These are phyloP conservation scores for Ceraclea dissimilis DNA, from an alignment of 2,888 invertebrate species.

Conservation along the genomic window DNA sequence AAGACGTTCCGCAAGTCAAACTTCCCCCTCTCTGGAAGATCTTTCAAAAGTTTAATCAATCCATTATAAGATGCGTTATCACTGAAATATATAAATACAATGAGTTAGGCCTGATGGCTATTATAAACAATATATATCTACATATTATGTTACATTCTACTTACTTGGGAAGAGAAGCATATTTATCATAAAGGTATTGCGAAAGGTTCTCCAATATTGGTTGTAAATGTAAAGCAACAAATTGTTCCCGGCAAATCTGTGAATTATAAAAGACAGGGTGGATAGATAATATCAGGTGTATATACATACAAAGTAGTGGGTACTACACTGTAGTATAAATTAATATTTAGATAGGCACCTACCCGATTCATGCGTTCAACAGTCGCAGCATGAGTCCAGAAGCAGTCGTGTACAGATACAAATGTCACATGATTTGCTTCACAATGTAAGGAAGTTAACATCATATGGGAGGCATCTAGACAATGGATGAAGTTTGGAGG, in stretches of 20 bases:
- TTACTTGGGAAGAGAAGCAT: slow-evolving; percentile 38
- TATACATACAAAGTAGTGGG: no score
- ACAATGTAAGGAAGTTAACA: slow-evolving; percentile 91
- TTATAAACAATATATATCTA: no score
- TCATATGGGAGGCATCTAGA: slow-evolving; percentile 98
- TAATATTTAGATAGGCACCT: no score
- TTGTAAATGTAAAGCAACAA: slow-evolving; percentile 89
- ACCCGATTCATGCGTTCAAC: slow-evolving; percentile 87
- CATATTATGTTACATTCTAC: no score
- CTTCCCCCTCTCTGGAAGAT: slow-evolving; percentile 66
- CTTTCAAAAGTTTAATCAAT: slow-evolving; percentile 52
- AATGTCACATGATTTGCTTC: slow-evolving; percentile 78
- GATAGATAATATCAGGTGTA: no score
- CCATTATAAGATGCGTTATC: slow-evolving; percentile 50
- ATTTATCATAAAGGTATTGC: slow-evolving; percentile 37
- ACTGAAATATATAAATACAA: slow-evolving; percentile 34
- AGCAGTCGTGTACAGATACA: slow-evolving; percentile 98
- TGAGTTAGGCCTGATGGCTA: not conserved
- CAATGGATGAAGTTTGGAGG: slow-evolving; percentile 99
- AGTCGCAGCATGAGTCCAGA: slow-evolving; percentile 93
- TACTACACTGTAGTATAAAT: no score
- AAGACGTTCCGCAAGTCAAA: slow-evolving; percentile 71
- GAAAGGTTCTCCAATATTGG: slow-evolving; percentile 87
- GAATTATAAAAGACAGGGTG: slow-evolving; percentile 22
- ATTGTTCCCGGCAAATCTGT: slow-evolving; percentile 93